phyloP scores from a whole-genome alignment of 2,113 vertebrate species.

The Callocephalon fimbriatum region DNA sequence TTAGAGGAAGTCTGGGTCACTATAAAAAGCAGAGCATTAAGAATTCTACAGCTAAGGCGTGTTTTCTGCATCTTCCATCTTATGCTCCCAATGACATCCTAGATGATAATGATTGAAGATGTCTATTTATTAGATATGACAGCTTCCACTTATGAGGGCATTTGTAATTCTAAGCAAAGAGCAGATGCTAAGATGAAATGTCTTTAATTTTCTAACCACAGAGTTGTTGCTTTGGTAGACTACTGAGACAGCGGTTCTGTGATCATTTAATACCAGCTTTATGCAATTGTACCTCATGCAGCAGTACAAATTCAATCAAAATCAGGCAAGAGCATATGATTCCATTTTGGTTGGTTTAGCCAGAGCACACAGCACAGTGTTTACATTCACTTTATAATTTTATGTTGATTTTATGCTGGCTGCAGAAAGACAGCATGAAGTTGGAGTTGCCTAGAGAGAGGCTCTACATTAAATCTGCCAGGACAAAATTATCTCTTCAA shows the following conservation, averaged over 20 bases:
- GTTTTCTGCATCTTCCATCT: background rate
- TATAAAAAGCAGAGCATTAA: background rate
- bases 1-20: background rate
- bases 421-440: background rate
- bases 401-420: background rate
- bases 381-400: background rate
- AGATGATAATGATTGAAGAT: background rate
- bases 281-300: background rate
- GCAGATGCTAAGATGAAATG: background rate
- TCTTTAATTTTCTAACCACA: conserved; percentile 16
- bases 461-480: background rate
- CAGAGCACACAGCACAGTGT: background rate
- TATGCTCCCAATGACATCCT: background rate
- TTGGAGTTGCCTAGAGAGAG: background rate
- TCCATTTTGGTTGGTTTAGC: background rate
- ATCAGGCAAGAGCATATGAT: background rate
- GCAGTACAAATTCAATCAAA: conserved; percentile 8
- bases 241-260: background rate
- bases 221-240: background rate
- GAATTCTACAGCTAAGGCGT: background rate
- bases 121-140: conserved; percentile 19
- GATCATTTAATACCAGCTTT: background rate
- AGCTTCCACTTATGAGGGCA: background rate
- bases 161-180: conserved; percentile 7
- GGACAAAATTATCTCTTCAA: background rate